These are phyloP conservation scores for Fragum sueziense DNA, from an alignment of 2,888 invertebrate species.

Conservation along the genomic window DNA sequence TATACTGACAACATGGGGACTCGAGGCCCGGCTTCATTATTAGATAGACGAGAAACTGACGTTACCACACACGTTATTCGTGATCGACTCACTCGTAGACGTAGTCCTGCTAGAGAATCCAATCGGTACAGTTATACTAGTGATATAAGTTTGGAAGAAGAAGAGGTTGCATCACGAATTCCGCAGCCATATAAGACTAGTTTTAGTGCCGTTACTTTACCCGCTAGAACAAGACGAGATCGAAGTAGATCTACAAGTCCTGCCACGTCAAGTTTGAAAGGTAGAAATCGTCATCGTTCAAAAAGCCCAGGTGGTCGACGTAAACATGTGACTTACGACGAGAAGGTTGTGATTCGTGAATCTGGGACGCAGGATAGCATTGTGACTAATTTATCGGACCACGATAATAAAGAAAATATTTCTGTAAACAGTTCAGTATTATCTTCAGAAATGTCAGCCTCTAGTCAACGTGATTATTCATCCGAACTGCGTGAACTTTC, in stretches of 20 bases:
- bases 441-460: conserved; percentile 46
- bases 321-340: conserved; percentile 76
- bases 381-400: conserved; percentile 65
- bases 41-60: conserved; percentile 68
- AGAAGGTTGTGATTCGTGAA: conserved; percentile 72
- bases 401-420: conserved; percentile 28
- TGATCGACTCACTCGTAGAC: conserved; percentile 71
- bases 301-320: conserved; percentile 65
- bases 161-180: conserved; percentile 65
- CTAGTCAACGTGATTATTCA: conserved; percentile 67
- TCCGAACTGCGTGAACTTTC: conserved; percentile 71
- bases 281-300: conserved; percentile 66
- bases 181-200: conserved; percentile 79
- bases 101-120: conserved; percentile 64
- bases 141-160: conserved; percentile 44
- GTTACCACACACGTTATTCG: conserved; percentile 54
- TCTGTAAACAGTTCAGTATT: conserved; percentile 42
- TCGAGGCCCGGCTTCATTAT: conserved; percentile 71
- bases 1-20: conserved; percentile 66
- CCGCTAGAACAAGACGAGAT: conserved; percentile 63
- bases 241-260: conserved; percentile 74
- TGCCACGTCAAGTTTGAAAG: conserved; percentile 65
- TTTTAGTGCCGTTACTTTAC: conserved; percentile 77
- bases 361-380: conserved; percentile 61
- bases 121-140: conserved; percentile 39